Conservation (phyloP, 2,797 vertebrate species). For the Melanotaenia maccullochi region DNA sequence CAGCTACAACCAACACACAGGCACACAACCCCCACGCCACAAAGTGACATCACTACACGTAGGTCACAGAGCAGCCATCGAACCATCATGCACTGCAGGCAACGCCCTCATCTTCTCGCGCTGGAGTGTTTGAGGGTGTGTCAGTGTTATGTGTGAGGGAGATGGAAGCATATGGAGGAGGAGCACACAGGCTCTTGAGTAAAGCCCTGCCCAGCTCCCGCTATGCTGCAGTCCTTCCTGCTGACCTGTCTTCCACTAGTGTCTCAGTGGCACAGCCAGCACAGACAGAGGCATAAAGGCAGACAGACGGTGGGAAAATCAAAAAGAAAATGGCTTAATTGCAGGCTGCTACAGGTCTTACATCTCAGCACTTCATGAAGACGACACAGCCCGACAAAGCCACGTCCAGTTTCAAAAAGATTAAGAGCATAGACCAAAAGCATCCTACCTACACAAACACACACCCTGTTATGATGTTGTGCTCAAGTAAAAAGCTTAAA, state of each 20-base stretch:
- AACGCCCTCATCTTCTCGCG: conserved; percentile 65
- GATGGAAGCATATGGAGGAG: conserved; percentile 66
- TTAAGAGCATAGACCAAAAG: not conserved
- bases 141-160: conserved; percentile 39
- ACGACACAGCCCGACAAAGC: conserved; percentile 26
- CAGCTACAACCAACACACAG: not conserved
- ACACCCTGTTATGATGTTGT: not conserved
- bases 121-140: conserved; percentile 35
- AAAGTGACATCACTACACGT: conserved; percentile 54
- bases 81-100: conserved; percentile 48
- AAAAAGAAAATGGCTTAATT: conserved; percentile 13
- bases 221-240: conserved; percentile 73
- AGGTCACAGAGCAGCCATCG: conserved; percentile 52
- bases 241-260: conserved; percentile 70
- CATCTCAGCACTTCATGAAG: conserved; percentile 26
- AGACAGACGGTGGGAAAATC: conserved; percentile 3
- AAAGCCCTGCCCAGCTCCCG: conserved; percentile 62
- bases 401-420: conserved; percentile 23
- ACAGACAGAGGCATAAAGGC: conserved; percentile 16
- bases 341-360: conserved; percentile 20
- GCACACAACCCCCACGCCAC: conserved; percentile 22
- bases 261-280: conserved; percentile 53
- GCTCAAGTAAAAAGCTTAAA: not conserved
- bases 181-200: conserved; percentile 63
- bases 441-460: conserved; percentile 16